phyloP scores from a whole-genome alignment of 2,888 invertebrate genomes.

The Cybosia mesomella region DNA sequence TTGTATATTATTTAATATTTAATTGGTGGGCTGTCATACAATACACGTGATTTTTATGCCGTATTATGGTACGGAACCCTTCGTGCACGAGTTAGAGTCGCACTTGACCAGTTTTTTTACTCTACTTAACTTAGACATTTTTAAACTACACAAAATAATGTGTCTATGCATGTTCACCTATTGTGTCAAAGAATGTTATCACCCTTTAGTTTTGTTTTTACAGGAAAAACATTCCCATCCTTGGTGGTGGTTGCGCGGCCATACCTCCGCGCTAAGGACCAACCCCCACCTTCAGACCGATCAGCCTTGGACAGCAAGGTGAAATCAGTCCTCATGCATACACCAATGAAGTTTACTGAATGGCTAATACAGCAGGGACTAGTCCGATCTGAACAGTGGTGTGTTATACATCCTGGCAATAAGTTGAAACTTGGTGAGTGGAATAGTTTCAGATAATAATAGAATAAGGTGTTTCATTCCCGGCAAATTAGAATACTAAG shows the following conservation, averaged over 20 bases:
- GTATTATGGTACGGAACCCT: no score
- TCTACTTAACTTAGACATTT: no score
- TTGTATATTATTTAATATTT: no score
- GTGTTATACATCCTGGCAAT: slow-evolving; percentile 89
- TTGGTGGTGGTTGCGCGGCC: slow-evolving; percentile 94
- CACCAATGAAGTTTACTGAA: slow-evolving; percentile 94
- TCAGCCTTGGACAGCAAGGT: slow-evolving; percentile 91
- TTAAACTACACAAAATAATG: no score
- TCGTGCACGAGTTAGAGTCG: no score
- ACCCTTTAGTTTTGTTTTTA: neutral
- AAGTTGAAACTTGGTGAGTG: slow-evolving; percentile 91
- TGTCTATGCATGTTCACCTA: no score
- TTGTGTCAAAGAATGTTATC: neutral
- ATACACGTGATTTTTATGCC: no score
- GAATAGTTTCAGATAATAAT: neutral
- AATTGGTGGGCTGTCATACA: no score
- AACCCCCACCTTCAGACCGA: slow-evolving; percentile 86
- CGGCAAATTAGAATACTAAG: no score
- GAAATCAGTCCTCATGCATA: slow-evolving; percentile 93
- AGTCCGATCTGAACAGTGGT: slow-evolving; percentile 92
- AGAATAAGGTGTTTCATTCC: no score
- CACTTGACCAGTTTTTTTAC: no score
- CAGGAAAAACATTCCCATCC: slow-evolving; percentile 94
- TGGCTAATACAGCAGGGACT: slow-evolving; percentile 96
- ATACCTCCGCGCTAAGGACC: slow-evolving; percentile 90